Evolutionary conservation across 2,888 invertebrate genomes (phyloP).

Genomic region (Tipula confusa): DNA sequence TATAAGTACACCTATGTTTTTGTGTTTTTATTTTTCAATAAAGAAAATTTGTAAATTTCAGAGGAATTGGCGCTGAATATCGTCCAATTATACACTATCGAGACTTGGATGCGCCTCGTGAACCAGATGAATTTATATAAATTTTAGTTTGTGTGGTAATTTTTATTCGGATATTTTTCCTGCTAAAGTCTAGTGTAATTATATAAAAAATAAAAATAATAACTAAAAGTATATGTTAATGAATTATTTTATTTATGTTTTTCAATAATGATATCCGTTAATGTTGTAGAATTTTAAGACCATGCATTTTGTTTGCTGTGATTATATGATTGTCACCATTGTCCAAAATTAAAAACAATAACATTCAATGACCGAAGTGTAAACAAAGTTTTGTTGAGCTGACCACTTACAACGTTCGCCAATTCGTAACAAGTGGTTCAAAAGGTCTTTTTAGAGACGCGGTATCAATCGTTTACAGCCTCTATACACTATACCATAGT

Average conservation of each 20-base stretch:
- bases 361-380: no score
- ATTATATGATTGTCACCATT: no score
- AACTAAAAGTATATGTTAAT: background rate
- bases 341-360: no score
- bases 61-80: constrained; percentile 72
- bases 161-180: constrained; percentile 3
- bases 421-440: no score
- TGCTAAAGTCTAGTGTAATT: background rate
- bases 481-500: no score
- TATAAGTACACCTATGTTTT: background rate
- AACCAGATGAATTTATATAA: constrained; percentile 82
- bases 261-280: background rate
- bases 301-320: no score
- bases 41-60: constrained; percentile 44
- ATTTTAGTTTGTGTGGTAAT: constrained; percentile 30
- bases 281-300: no score
- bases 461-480: no score
- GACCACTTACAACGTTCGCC: no score
- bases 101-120: constrained; percentile 88
- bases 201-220: background rate
- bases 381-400: no score
- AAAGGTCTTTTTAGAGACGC: no score
- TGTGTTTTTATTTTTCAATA: background rate
- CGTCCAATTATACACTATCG: constrained; percentile 88
- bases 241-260: background rate